Evolutionary conservation across 35 echinoderm and acorn worm genomes (phyloP).

Genomic region (Lytechinus variegatus): DNA sequence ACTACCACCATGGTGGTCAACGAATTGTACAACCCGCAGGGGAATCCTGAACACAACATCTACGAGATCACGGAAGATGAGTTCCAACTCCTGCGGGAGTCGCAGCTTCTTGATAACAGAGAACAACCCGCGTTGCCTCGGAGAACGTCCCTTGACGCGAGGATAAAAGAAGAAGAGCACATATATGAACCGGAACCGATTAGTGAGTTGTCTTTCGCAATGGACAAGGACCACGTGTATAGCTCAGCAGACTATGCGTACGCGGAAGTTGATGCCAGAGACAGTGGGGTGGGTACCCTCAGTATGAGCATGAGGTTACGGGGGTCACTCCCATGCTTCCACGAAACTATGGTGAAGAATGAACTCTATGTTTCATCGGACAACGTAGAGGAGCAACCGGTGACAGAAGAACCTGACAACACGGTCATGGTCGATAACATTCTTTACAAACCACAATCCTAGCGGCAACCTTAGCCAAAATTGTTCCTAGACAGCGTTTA

Average conservation of each 20-base stretch:
- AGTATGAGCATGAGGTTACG: background rate
- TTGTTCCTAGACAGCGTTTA: too few relatives aligned
- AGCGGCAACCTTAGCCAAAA: background rate
- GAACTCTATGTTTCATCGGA: constrained; percentile 18
- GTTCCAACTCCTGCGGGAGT: background rate
- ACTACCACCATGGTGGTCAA: constrained; percentile 28
- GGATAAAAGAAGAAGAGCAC: background rate
- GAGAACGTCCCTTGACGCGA: background rate
- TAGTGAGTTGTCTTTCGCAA: background rate
- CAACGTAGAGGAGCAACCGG: background rate
- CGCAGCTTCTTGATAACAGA: background rate
- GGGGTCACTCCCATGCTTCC: background rate
- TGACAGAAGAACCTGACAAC: background rate
- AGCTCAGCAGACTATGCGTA: constrained; percentile 25
- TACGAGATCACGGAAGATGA: constrained; percentile 19
- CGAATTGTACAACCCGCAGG: constrained; percentile 19
- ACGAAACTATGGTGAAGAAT: constrained; percentile 6
- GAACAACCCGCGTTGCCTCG: background rate
- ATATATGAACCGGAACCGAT: constrained; percentile 43
- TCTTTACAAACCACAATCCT: constrained; percentile 15
- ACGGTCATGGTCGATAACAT: constrained; percentile 29
- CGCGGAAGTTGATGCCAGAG: background rate
- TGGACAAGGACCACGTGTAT: constrained; percentile 11
- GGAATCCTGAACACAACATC: background rate
- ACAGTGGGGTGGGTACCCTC: constrained; percentile 21